Conservation (phyloP, 2,888 invertebrate genomes). For the Patella caerulea region DNA sequence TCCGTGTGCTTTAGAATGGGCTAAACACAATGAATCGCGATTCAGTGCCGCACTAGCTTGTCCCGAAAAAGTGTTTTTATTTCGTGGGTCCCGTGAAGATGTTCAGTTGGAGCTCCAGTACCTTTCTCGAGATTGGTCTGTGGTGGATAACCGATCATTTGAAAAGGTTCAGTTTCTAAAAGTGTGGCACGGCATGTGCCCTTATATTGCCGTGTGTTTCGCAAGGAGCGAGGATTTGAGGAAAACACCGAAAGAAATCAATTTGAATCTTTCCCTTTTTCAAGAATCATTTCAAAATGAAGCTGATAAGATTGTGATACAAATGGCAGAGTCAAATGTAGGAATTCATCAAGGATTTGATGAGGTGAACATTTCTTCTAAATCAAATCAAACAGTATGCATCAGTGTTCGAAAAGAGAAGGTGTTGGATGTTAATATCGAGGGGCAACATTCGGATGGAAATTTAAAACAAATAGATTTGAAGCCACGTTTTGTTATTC, state of each 20-base stretch:
- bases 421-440: constrained; percentile 6
- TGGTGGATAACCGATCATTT: constrained; percentile 32
- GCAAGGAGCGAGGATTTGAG: constrained; percentile 21
- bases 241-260: constrained; percentile 39
- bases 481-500: constrained; percentile 12
- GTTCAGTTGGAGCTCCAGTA: constrained; percentile 35
- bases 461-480: not conserved
- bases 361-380: not conserved
- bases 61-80: constrained; percentile 52
- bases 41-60: constrained; percentile 48
- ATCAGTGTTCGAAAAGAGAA: not conserved
- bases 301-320: constrained; percentile 46
- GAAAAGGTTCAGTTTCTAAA: constrained; percentile 42
- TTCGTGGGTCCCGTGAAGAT: constrained; percentile 40
- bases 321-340: constrained; percentile 35
- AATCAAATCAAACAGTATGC: constrained; percentile 10
- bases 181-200: constrained; percentile 56
- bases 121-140: constrained; percentile 47
- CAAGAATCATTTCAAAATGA: constrained; percentile 41
- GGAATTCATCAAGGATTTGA: not conserved
- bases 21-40: constrained; percentile 53
- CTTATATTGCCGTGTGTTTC: constrained; percentile 47
- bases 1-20: constrained; percentile 56
- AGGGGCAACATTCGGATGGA: not conserved
- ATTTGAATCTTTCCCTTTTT: constrained; percentile 42